These are phyloP conservation scores for Physella acuta DNA, from an alignment of 1,140 invertebrate species.

Conservation along the genomic window DNA sequence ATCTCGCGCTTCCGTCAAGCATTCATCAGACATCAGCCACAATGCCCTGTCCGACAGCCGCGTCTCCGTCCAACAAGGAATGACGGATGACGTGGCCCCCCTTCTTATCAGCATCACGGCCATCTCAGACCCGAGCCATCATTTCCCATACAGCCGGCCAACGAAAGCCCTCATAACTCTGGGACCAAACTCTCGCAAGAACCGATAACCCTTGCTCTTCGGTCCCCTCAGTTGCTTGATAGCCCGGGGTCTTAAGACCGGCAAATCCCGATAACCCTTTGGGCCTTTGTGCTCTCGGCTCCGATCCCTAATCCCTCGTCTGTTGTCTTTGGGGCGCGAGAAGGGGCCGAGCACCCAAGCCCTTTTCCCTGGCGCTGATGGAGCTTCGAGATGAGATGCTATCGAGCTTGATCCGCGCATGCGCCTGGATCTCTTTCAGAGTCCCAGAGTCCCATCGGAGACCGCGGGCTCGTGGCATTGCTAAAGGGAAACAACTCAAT, in stretches of 20 bases:
- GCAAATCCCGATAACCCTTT: slow-evolving; percentile 14
- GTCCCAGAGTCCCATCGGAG: slow-evolving; percentile 5
- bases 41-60: no score
- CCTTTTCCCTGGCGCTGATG: neutral
- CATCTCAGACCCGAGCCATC: neutral
- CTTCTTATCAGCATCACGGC: slow-evolving; percentile 4
- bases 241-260: neutral
- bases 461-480: no score
- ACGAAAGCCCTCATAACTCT: slow-evolving; percentile 10
- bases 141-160: neutral
- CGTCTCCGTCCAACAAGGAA: neutral
- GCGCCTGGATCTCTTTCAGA: neutral
- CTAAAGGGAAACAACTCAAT: no score
- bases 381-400: slow-evolving; percentile 10
- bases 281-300: slow-evolving; percentile 10
- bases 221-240: neutral
- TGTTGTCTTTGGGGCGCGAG: slow-evolving; percentile 13
- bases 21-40: no score
- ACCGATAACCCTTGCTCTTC: slow-evolving; percentile 1
- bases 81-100: neutral
- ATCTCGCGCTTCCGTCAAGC: no score
- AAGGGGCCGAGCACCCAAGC: neutral
- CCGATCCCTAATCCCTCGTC: neutral
- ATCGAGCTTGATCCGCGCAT: slow-evolving; percentile 1
- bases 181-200: neutral